These are phyloP conservation scores for Myioborus melanocephalus DNA, from an alignment of 2,797 vertebrate genomes.

Conservation along the genomic window DNA sequence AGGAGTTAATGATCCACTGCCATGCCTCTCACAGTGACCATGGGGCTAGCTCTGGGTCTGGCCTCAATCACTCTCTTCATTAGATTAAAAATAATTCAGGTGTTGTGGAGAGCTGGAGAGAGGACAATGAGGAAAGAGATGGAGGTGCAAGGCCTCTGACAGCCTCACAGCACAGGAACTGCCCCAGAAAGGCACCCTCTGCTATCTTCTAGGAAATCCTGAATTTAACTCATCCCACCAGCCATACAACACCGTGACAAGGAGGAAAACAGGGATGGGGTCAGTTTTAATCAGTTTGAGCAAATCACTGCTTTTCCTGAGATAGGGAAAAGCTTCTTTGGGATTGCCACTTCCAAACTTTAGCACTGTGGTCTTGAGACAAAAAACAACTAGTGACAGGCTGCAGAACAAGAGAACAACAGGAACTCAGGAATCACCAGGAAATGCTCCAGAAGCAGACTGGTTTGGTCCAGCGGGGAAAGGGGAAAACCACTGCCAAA, in stretches of 20 bases:
- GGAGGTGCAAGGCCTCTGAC: neutral
- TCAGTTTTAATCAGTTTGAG: neutral
- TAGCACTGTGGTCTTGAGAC: neutral
- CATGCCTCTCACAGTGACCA: neutral
- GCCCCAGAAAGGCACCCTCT: neutral
- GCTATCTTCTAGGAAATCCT: neutral
- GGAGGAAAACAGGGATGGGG: neutral
- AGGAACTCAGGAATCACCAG: slow-evolving; percentile 31
- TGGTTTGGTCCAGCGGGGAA: neutral
- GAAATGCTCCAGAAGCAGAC: slow-evolving; percentile 22
- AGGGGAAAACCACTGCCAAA: slow-evolving; percentile 13
- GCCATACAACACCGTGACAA: neutral
- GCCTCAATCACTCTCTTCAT: neutral
- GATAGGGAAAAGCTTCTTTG: neutral
- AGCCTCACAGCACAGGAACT: rapidly evolving
- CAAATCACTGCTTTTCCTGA: neutral
- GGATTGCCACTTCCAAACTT: neutral
- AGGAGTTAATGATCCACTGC: neutral
- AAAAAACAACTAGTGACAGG: neutral
- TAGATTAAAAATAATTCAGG: neutral
- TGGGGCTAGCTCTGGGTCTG: neutral
- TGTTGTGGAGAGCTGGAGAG: neutral
- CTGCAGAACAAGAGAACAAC: neutral
- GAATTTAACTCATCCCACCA: neutral
- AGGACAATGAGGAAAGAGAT: rapidly evolving